Base-by-base conservation (phyloP, 2,888 invertebrate genomes). In the Xanthorhoe spadicearia region DNA sequence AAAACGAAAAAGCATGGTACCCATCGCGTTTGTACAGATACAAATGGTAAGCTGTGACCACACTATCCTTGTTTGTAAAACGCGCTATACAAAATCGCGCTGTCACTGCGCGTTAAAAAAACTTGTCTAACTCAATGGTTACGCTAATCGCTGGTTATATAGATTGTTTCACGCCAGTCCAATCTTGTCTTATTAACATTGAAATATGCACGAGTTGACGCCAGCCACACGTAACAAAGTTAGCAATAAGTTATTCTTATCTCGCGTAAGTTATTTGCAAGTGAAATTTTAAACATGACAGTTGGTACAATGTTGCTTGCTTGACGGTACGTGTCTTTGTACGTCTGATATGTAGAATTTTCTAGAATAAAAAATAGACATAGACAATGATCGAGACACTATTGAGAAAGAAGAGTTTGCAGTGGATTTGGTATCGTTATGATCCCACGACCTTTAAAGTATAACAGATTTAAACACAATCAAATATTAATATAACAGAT, bases 171-270 rank as follows among this genome's bases (percentile, higher is more conserved):
- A 43, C 13, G 10, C 38, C 0, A 13, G 10, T 43, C 38, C 4
- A 13, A 13, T 0, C 50, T 10, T 9, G 52, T 7, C 53, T 63
- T 23, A 64, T 64, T 64, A 63, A 8, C 43, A 53, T 58, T 61
- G 55, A 60, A 56, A 56, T 66, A 61, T 57, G 56, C 61, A 38
- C 48, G 43, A 57, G 53, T 61, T 61, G 61, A 57, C 57, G 66
- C 60, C 51, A 48, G 43, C 59, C 54, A 35, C 46, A 46, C 49
- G 61, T 55, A 23, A 61, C 61, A 15, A 48, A 61, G 17, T 46
- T 53, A 18, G 54, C 54, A 35, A 61, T 61, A 48, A 54, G 8
- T 54, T 54, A 61, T 61, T 54, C 54, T n/a, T 49, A 54, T 35
- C 54, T 17, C 61, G 49, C 53, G 17, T 17, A 23, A 35, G 43